Evolutionary conservation across 64 coral and sea anemone species (phyloP).

Genomic region (Montipora sp.): DNA sequence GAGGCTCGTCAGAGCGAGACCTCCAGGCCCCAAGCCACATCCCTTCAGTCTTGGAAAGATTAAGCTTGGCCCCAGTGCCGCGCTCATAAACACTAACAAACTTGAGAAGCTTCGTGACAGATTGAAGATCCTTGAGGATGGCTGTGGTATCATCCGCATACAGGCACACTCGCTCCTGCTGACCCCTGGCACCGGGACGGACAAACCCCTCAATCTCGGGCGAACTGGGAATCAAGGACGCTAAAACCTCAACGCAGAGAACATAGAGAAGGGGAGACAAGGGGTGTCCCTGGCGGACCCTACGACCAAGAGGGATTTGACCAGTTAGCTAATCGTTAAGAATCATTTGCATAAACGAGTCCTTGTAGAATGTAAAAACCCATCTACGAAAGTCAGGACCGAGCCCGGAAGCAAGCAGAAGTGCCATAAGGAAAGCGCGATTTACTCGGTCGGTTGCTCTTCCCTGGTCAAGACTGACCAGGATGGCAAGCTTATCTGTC

Average conservation of each 20-base stretch:
- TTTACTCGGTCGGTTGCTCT: neutral
- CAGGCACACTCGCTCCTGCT: too few species aligned
- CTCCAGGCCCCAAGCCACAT: too few species aligned
- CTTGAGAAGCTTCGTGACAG: too few species aligned
- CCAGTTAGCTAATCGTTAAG: too few species aligned
- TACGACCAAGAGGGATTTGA: too few species aligned
- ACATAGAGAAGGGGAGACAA: neutral
- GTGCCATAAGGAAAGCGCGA: neutral
- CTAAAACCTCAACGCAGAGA: too few species aligned
- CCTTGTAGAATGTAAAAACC: neutral
- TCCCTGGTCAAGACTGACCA: neutral
- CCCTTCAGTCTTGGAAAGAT: too few species aligned
- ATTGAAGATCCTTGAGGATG: too few species aligned
- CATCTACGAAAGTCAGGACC: neutral
- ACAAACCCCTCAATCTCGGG: neutral
- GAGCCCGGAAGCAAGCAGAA: neutral
- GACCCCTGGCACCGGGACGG: neutral
- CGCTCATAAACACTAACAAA: too few species aligned
- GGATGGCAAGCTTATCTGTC: neutral
- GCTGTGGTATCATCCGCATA: too few species aligned
- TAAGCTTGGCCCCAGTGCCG: too few species aligned
- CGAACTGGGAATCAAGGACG: neutral
- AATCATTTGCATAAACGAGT: neutral
- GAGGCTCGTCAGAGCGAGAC: too few species aligned
- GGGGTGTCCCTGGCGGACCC: neutral